A percentile compares a stretch with the other conserved stretches of the same genome.
phyloP scores from a whole-genome alignment of 35 echinoderm and acorn worm species.

The Stichopus chloronotus region DNA sequence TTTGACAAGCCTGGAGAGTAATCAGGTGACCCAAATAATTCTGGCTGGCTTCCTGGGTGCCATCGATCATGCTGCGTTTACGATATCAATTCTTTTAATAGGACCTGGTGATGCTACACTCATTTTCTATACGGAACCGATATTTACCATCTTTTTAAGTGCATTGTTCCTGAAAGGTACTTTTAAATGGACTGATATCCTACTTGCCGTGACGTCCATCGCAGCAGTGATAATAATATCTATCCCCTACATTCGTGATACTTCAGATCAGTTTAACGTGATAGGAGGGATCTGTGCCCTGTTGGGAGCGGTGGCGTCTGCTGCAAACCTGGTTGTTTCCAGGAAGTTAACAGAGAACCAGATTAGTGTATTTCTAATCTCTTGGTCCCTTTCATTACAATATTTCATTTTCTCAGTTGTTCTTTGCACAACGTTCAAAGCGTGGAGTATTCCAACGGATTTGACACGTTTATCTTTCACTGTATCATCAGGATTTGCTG shows the following conservation, averaged over 20 bases:
- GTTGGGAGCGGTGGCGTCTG: background rate
- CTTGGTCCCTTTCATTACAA: background rate
- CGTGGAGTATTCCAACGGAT: background rate
- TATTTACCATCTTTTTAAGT: conserved; percentile 16
- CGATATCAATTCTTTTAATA: background rate
- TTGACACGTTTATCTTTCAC: background rate
- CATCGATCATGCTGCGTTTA: background rate
- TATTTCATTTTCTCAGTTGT: background rate
- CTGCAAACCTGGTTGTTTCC: background rate
- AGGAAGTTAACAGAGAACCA: background rate
- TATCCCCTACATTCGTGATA: background rate
- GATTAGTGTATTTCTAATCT: background rate
- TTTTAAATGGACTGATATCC: background rate
- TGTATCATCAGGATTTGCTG: background rate
- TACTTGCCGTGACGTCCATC: background rate
- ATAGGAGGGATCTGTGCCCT: background rate
- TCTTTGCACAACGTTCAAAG: background rate
- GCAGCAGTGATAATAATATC: background rate
- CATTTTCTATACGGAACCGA: conserved; percentile 13
- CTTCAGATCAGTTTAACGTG: background rate
- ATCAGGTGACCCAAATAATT: background rate
- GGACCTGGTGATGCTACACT: conserved; percentile 2
- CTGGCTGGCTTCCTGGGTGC: background rate
- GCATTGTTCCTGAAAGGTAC: background rate
- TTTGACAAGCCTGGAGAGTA: background rate